These are phyloP conservation scores for Lepidocyrtoides sp. DNA, from an alignment of 2,888 invertebrate species.

Conservation along the genomic window DNA sequence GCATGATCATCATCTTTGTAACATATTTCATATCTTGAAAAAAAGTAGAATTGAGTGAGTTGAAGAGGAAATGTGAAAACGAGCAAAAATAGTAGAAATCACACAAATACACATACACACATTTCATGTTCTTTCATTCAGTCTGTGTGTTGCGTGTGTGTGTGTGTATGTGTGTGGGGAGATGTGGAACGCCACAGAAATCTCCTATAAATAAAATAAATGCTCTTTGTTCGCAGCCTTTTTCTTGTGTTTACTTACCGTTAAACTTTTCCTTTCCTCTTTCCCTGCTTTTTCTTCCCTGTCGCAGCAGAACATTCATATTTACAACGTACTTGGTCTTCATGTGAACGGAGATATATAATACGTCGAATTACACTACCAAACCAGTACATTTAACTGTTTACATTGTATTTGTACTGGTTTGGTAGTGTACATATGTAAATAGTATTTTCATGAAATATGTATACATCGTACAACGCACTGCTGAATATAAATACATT, in stretches of 20 bases:
- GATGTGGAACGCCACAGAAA: slow-evolving; percentile 52
- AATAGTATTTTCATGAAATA: neutral
- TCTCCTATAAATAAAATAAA: slow-evolving; percentile 67
- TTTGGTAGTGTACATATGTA: neutral
- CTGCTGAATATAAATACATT: slow-evolving; percentile 25
- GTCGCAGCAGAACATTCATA: neutral
- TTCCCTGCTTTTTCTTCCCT: neutral
- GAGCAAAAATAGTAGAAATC: slow-evolving; percentile 21
- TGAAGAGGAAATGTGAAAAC: neutral
- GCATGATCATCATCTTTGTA: slow-evolving; percentile 36
- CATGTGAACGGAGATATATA: neutral
- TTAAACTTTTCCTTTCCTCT: slow-evolving; percentile 40
- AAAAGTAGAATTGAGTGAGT: neutral
- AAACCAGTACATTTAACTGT: no score
- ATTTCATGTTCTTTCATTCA: slow-evolving; percentile 51
- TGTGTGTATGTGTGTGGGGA: slow-evolving; percentile 26
- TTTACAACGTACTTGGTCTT: neutral
- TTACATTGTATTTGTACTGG: no score
- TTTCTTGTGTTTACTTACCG: slow-evolving; percentile 40
- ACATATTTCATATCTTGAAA: slow-evolving; percentile 47
- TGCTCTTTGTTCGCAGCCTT: slow-evolving; percentile 31
- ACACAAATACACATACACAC: slow-evolving; percentile 19
- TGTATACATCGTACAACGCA: neutral
- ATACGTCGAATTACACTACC: neutral
- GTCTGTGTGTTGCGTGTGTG: neutral